Base-by-base conservation (phyloP, 2,113 vertebrate genomes). In the Callocephalon fimbriatum region DNA sequence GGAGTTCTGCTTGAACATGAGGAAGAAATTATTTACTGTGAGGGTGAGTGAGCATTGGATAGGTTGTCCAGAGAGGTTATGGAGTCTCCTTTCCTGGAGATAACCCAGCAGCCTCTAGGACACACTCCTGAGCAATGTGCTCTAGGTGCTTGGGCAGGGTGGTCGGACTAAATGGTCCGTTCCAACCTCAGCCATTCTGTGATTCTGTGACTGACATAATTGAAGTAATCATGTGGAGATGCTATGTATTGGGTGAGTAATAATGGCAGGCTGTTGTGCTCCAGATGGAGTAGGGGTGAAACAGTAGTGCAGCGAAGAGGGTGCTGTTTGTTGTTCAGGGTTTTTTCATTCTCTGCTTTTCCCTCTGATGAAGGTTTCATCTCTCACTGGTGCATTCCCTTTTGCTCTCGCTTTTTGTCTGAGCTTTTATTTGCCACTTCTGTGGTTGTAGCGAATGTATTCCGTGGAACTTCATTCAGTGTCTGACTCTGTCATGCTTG, bases 371-470 rank as follows among this genome's bases (percentile, higher is more conserved):
- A 16, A 54, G 23, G 16, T 45, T 76, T 73, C 2, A 2, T 56
- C 20, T 72, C 29, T 50, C 13, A 13, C 29, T 73, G 31, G 2
- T 0, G 0, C 2, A 1, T 58, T 86, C 8, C n/a, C 25, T 76
- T 31, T 80, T 5, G 1, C 44, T 38, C 3, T 0, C 27, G 48
- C 2, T 21, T 66, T 66, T 58, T 44, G 13, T n/a, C 31, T 12
- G 37, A 66, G 25, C n/a, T 89, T 89, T 71, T 44, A 40, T 74
- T 89, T 58, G 11, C 50, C 0, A 0, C 40, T 51, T 16, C 32
- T 44, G 44, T 32, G 26, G 4, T 47, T 79, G 53, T 73, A 54
- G n/a, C 37, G 50, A n/a, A 0, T 0, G 3, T 56, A 8, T 9
- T 89, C 42, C 70, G 38, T 5, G 56, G 40, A 91, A 37, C 27